Percentiles rank a stretch among this genome's conserved stretches.
Conservation (phyloP, 2,888 invertebrate species). For the Torymus auratus region DNA sequence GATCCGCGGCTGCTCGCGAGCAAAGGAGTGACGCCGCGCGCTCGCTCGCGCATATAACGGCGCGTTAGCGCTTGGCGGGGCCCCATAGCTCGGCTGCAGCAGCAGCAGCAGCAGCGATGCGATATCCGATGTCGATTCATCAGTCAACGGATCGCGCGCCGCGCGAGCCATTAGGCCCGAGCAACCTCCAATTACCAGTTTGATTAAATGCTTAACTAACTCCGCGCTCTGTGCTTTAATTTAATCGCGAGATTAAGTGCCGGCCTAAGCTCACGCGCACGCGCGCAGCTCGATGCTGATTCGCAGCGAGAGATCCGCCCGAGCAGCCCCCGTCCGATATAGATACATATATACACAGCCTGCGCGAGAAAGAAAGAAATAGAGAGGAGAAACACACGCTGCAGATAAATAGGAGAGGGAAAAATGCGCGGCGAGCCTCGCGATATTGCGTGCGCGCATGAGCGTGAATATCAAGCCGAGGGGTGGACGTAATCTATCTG, state of each 20-base stretch:
- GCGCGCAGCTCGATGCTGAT: background rate
- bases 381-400: background rate
- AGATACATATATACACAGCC: too few species aligned
- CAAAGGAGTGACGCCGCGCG: background rate
- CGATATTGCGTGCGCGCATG: conserved; percentile 34
- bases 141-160: conserved; percentile 65
- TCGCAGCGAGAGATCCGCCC: background rate
- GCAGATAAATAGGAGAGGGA: background rate
- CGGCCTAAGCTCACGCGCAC: conserved; percentile 55
- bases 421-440: background rate
- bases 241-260: conserved; percentile 75
- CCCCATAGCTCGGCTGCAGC: background rate
- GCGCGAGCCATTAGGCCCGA: conserved; percentile 71
- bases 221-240: conserved; percentile 75
- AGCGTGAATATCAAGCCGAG: conserved; percentile 44
- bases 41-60: conserved; percentile 27
- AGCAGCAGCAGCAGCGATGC: conserved; percentile 2
- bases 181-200: conserved; percentile 75
- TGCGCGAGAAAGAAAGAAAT: too few species aligned
- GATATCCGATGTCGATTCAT: conserved; percentile 67
- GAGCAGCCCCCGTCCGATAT: background rate
- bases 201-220: conserved; percentile 76
- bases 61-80: conserved; percentile 19
- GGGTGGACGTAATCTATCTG: conserved; percentile 44
- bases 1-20: background rate